These are phyloP conservation scores for Timema podura DNA, from an alignment of 2,888 invertebrate species.

Conservation along the genomic window DNA sequence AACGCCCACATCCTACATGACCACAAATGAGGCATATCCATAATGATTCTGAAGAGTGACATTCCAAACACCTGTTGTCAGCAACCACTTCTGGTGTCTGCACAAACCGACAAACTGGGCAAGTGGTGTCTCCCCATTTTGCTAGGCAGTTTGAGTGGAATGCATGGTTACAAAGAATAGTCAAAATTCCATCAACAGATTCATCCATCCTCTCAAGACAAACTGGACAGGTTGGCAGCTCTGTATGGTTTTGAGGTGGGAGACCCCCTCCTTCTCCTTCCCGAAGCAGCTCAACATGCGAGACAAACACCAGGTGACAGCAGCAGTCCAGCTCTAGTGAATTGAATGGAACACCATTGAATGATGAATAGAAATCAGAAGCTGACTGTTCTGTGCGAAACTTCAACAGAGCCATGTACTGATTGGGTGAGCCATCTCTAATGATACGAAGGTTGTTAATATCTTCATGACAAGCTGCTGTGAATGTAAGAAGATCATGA, in stretches of 20 bases:
- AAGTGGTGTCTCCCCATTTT: constrained; percentile 95
- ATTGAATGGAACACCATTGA: constrained; percentile 91
- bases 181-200: constrained; percentile 94
- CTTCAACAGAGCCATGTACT: constrained; percentile 95
- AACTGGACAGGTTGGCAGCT: constrained; percentile 95
- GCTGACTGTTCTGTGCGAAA: constrained; percentile 70
- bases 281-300: constrained; percentile 78
- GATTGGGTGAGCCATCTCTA: constrained; percentile 84
- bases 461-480: constrained; percentile 86
- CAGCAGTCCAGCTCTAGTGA: constrained; percentile 86
- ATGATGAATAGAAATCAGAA: constrained; percentile 86
- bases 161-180: constrained; percentile 96
- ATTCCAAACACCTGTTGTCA: constrained; percentile 66
- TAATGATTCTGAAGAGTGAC: constrained; percentile 70
- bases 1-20: constrained; percentile 95
- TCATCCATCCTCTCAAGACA: constrained; percentile 98
- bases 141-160: constrained; percentile 94
- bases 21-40: constrained; percentile 99
- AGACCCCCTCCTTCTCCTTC: constrained; percentile 62
- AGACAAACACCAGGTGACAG: constrained; percentile 95
- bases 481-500: constrained; percentile 88
- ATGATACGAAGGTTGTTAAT: constrained; percentile 90
- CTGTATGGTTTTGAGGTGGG: constrained; percentile 72
- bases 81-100: constrained; percentile 77
- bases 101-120: constrained; percentile 92